These are phyloP conservation scores for Hyposmocoma kahamanoa DNA, from an alignment of 1,140 invertebrate species.

Conservation along the genomic window DNA sequence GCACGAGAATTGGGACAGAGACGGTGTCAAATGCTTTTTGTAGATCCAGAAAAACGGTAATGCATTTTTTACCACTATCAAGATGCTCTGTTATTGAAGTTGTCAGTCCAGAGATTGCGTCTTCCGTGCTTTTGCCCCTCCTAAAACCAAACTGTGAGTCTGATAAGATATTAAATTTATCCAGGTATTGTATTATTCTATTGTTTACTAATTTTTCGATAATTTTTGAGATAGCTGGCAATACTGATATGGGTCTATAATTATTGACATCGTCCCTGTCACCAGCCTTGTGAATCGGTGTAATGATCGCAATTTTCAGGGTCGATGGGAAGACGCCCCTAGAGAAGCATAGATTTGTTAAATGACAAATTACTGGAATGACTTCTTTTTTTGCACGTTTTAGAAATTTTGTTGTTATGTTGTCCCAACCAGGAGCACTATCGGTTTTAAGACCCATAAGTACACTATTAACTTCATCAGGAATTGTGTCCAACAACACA, in stretches of 20 bases:
- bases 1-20: background rate
- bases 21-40: background rate
- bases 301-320: background rate
- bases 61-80: background rate
- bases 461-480: background rate
- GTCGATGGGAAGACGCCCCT: background rate
- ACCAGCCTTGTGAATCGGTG: background rate
- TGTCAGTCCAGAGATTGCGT: background rate
- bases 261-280: background rate
- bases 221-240: conserved; percentile 1
- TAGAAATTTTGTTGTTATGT: background rate
- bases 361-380: background rate
- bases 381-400: background rate
- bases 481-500: background rate
- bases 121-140: background rate
- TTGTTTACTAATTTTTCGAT: background rate
- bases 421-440: background rate
- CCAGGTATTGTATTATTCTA: background rate
- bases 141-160: background rate
- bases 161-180: background rate
- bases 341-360: background rate
- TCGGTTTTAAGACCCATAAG: background rate
- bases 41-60: background rate
- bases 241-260: background rate
- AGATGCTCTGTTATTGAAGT: background rate